phyloP scores from a whole-genome alignment of 2,797 vertebrate species.

The Emys orbicularis region DNA sequence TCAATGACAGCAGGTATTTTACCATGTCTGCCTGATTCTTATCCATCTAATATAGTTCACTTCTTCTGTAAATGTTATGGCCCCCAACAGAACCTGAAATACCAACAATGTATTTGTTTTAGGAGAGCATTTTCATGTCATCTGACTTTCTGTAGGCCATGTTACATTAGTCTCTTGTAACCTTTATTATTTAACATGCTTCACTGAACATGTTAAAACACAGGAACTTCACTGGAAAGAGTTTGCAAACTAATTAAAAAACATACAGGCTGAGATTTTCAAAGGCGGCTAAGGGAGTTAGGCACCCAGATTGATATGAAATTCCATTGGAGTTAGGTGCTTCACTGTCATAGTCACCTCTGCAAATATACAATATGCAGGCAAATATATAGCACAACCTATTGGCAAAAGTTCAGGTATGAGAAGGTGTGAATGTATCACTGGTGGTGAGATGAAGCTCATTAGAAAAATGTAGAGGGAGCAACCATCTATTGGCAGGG shows the following conservation, averaged over 20 bases:
- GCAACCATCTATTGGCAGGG: neutral
- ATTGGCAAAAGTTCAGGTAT: neutral
- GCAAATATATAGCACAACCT: neutral
- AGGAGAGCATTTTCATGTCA: neutral
- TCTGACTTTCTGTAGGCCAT: neutral
- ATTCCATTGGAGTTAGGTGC: neutral
- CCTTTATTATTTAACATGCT: conserved; percentile 1
- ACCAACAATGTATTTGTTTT: conserved; percentile 55
- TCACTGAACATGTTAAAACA: neutral
- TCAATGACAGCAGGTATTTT: neutral
- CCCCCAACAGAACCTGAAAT: conserved; percentile 10
- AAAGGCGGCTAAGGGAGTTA: neutral
- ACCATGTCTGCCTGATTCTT: conserved; percentile 15
- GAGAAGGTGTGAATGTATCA: neutral
- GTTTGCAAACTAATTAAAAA: accelerated
- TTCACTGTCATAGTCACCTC: neutral
- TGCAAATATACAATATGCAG: neutral
- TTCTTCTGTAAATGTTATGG: accelerated
- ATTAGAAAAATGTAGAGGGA: neutral
- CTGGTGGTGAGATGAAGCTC: neutral
- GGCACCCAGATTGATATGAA: neutral
- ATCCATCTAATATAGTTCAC: conserved; percentile 24
- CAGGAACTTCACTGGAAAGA: accelerated
- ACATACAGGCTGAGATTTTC: accelerated
- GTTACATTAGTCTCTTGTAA: conserved; percentile 22